Base-by-base conservation (phyloP, 2,888 invertebrate species). In the Buathra laborator region DNA sequence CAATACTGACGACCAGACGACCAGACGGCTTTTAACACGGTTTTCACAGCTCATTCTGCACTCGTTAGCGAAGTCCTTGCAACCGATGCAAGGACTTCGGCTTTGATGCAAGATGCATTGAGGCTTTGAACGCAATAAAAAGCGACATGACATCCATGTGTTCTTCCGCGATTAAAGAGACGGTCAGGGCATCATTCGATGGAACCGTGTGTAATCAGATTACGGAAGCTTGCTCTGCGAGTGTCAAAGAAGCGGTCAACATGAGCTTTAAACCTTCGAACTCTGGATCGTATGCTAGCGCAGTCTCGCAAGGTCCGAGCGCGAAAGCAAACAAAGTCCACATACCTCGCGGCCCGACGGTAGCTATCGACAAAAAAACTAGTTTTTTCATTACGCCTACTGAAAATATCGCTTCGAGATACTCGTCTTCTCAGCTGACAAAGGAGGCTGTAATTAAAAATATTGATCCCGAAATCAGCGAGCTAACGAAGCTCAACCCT, bases 361-460 rank as follows among this genome's bases (percentile, higher is more conserved):
- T 59, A 24, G 24, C 59, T 5, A 12, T 59, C 4, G 59, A 59
- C 29, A 59, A 59, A 29, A 19, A 3, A 10, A 59, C 59, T 4
- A 59, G 59, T 29, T 59, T 59, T 12, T 59, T 24, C 24, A 29
- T 59, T 9, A 59, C 59, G 6, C 59, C 59, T 7, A 24, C 24
- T 29, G 59, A 59, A 59, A n/a, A n/a, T n/a, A 12, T 29, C 3
- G 59, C 29, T 9, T 3, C 59, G 12, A 59, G 29, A 10, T 59
- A 24, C 29, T 12, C 59, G 19, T 59, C 59, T 1, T 59, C 12
- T 2, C 24, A 24, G 12, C 24, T 10, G 24, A 59, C 59, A 19
- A 59, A 59, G 12, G 59, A 59, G 4, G 59, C 59, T 2, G 19
- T 59, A 10, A 59, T 24, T 4, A 59, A 59, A 53, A 72, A 51